phyloP scores from a whole-genome alignment of 2,113 vertebrate genomes.

The Phyllostomus discolor region DNA sequence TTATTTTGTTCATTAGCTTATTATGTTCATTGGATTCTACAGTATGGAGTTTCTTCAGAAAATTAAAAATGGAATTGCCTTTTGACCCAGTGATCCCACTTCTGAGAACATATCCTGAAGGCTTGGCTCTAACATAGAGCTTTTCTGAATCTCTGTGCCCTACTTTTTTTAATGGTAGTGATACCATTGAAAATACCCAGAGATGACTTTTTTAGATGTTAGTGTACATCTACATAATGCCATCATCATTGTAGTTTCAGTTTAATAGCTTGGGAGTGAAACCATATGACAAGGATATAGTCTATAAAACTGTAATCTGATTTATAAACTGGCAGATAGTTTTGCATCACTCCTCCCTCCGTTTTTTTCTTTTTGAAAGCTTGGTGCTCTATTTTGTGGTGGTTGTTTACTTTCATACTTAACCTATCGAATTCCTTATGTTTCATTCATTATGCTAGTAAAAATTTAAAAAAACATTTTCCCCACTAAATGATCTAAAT shows the following conservation, averaged over 20 bases:
- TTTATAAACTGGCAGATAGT: not conserved
- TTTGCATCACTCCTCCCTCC: not conserved
- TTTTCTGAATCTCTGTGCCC: not conserved
- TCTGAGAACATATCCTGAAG: not conserved
- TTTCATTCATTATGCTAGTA: not conserved
- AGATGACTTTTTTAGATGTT: not conserved
- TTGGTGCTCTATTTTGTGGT: not conserved
- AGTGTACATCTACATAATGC: not conserved
- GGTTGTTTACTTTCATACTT: not conserved
- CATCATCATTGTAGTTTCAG: not conserved
- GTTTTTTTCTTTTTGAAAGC: not conserved
- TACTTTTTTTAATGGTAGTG: not conserved
- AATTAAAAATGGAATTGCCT: no score
- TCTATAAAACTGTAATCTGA: not conserved
- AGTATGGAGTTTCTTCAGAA: no score
- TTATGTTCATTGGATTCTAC: no score
- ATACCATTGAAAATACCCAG: not conserved
- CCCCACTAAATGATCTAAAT: not conserved
- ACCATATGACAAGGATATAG: not conserved
- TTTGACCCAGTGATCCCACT: no score
- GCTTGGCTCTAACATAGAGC: not conserved
- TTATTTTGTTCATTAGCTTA: no score
- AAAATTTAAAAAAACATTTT: not conserved
- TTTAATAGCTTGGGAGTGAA: not conserved
- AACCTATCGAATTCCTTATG: not conserved